These are phyloP conservation scores for Tretioscincus oriximinensis DNA, from an alignment of 2,113 vertebrate genomes.

Conservation along the genomic window DNA sequence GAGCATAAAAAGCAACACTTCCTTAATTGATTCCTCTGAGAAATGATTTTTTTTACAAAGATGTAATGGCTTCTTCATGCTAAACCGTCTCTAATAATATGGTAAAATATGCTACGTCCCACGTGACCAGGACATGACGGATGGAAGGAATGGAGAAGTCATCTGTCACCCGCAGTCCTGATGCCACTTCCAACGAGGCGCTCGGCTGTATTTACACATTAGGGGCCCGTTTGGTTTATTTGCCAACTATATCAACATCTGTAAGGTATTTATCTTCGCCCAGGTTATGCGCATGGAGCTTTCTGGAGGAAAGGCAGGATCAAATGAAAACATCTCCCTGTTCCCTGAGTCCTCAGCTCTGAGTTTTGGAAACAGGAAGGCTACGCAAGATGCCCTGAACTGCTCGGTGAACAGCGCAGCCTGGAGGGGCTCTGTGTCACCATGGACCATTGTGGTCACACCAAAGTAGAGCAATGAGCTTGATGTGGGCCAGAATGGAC, in stretches of 20 bases:
- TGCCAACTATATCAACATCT: conserved; percentile 45
- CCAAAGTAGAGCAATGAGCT: too few relatives aligned
- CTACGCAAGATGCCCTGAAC: too few relatives aligned
- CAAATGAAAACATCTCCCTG: neutral
- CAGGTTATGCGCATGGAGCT: neutral
- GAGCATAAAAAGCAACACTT: conserved; percentile 54
- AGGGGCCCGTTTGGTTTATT: conserved; percentile 43
- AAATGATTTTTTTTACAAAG: conserved; percentile 23
- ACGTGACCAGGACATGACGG: conserved; percentile 49
- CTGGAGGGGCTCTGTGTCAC: too few relatives aligned
- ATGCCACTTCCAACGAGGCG: conserved; percentile 50
- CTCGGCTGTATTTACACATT: conserved; percentile 57
- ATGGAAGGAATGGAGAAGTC: conserved; percentile 42
- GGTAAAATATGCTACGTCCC: conserved; percentile 57
- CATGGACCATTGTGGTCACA: too few relatives aligned
- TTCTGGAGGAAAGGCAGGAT: neutral
- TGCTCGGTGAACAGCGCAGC: too few relatives aligned
- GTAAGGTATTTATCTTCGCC: conserved; percentile 42
- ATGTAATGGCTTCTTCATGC: conserved; percentile 60
- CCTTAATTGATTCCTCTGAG: conserved; percentile 68
- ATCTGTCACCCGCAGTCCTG: conserved; percentile 44
- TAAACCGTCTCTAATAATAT: conserved; percentile 52
- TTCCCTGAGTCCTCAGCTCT: too few relatives aligned
- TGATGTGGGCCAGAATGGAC: too few relatives aligned
- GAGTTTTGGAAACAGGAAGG: too few relatives aligned